Evolutionary conservation across 2,113 vertebrate species (phyloP).

Genomic region (Panthera tigris): DNA sequence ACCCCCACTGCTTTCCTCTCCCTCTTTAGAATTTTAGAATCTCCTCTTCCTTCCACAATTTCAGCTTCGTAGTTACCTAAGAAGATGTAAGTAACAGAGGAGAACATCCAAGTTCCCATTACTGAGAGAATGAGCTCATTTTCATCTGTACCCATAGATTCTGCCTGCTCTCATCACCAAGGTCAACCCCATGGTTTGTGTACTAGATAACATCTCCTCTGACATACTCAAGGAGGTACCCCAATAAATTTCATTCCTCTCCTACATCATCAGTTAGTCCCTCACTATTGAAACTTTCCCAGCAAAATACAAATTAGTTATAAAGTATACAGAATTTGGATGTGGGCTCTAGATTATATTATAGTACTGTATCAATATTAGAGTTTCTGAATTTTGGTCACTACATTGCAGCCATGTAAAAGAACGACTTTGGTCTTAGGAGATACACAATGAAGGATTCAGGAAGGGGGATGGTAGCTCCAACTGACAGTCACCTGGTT

Average conservation of each 20-base stretch:
- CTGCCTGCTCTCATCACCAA: not conserved
- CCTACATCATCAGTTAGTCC: not conserved
- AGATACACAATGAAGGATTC: not conserved
- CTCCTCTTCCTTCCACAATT: not conserved
- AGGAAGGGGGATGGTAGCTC: not conserved
- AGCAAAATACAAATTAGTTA: not conserved
- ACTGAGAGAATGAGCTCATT: not conserved
- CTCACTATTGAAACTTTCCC: not conserved
- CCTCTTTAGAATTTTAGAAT: not conserved
- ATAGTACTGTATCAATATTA: not conserved
- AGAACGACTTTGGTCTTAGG: not conserved
- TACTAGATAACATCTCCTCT: not conserved
- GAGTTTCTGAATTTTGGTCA: not conserved
- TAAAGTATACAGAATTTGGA: not conserved
- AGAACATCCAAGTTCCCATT: not conserved
- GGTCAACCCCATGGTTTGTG: not conserved
- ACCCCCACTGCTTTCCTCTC: not conserved
- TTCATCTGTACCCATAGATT: not conserved
- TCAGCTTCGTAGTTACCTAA: not conserved
- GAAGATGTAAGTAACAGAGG: not conserved
- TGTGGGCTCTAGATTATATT: not conserved
- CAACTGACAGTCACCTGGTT: not conserved
- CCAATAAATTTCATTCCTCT: not conserved
- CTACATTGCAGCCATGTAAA: not conserved
- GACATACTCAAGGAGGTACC: not conserved